phyloP scores from a whole-genome alignment of 2,113 vertebrate genomes.

The Arenaria interpres region DNA sequence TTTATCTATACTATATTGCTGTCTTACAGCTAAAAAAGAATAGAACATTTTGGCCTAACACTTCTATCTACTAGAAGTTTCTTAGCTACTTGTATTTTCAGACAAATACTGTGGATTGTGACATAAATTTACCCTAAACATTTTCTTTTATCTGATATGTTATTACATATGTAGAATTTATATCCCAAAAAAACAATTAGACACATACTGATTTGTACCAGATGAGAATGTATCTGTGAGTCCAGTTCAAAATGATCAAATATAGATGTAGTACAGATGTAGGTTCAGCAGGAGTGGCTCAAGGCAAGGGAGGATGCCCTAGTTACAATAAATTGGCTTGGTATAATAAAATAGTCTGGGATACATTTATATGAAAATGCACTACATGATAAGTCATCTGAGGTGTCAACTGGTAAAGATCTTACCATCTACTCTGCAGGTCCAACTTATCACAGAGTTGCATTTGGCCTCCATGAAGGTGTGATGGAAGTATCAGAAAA shows the following conservation, averaged over 20 bases:
- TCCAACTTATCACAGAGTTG: neutral
- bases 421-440: neutral
- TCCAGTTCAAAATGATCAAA: neutral
- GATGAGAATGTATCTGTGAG: neutral
- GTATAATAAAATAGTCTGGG: neutral
- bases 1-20: neutral
- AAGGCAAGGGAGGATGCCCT: neutral
- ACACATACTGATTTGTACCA: neutral
- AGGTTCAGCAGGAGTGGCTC: neutral
- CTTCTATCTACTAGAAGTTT: neutral
- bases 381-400: neutral
- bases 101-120: neutral
- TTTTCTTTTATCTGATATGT: neutral
- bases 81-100: neutral
- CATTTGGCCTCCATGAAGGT: neutral
- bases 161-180: neutral
- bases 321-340: neutral
- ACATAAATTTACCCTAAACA: too few species aligned
- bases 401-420: neutral
- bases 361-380: neutral
- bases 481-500: neutral
- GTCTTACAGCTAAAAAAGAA: neutral
- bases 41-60: neutral
- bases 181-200: neutral
- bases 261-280: neutral